Conservation (phyloP, 2,797 vertebrate species). For the Schizopygopsis pylzovi region DNA sequence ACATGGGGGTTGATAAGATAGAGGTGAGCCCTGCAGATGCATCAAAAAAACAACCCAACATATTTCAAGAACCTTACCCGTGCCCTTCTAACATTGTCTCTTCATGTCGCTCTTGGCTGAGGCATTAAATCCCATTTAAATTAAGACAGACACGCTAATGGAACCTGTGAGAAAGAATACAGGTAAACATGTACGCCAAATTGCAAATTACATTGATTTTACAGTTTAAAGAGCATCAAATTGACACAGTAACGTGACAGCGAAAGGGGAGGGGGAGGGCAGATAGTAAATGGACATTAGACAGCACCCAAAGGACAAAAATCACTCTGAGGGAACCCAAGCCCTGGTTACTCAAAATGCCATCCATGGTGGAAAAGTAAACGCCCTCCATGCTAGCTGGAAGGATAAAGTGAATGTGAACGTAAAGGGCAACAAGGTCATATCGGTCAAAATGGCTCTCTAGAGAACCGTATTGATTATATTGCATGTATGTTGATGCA, state of each 20-base stretch:
- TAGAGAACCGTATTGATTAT: constrained; percentile 23
- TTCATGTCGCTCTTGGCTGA: constrained; percentile 87
- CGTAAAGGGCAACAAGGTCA: not conserved
- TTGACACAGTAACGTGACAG: constrained; percentile 67
- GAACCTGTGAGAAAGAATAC: constrained; percentile 99
- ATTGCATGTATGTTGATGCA: not conserved
- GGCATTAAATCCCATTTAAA: constrained; percentile 94
- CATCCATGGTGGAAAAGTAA: not conserved
- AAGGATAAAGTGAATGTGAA: not conserved
- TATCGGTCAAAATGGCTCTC: constrained; percentile 6
- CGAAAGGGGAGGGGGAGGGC: constrained; percentile 64
- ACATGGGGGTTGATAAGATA: constrained; percentile 72
- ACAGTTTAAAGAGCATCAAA: constrained; percentile 75
- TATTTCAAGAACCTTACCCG: constrained; percentile 98
- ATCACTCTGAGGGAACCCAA: constrained; percentile 77
- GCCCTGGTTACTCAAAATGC: constrained; percentile 62
- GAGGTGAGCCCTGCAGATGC: constrained; percentile 80
- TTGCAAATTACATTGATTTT: constrained; percentile 67
- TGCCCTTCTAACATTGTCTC: constrained; percentile 92
- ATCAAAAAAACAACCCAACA: constrained; percentile 81
- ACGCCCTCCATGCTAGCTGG: constrained; percentile 1
- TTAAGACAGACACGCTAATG: constrained; percentile 99
- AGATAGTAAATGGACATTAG: constrained; percentile 75
- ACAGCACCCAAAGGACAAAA: constrained; percentile 80
- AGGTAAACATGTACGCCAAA: constrained; percentile 91